Evolutionary conservation across 2,113 vertebrate genomes (phyloP).

Genomic region (Macaca mulatta): DNA sequence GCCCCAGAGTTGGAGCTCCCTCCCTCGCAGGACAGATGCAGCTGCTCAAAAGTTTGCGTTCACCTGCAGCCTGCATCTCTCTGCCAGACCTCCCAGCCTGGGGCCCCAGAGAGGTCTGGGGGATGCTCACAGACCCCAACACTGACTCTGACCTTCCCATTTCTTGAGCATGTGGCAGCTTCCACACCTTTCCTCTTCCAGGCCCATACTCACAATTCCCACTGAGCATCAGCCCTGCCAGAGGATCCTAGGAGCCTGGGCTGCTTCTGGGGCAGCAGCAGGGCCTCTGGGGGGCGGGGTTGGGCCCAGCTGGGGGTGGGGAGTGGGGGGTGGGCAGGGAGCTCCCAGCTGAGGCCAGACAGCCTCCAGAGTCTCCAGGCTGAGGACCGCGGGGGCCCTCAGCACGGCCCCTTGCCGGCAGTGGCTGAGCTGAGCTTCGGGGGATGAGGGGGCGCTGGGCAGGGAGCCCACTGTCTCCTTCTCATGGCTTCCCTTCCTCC

Average conservation of each 20-base stretch:
- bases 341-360: background rate
- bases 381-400: background rate
- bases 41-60: background rate
- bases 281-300: background rate
- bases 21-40: background rate
- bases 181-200: background rate
- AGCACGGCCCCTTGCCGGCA: background rate
- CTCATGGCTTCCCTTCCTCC: slow-evolving; percentile 71
- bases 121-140: background rate
- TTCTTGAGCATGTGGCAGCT: background rate
- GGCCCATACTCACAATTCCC: background rate
- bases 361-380: background rate
- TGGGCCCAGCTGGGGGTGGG: background rate
- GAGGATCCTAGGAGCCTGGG: background rate
- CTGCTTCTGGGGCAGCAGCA: background rate
- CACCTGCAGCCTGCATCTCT: background rate
- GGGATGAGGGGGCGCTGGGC: slow-evolving; percentile 48
- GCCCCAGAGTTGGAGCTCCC: background rate
- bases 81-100: background rate
- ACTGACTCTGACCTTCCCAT: background rate
- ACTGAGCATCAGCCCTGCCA: background rate
- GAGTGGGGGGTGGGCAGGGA: background rate
- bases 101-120: background rate
- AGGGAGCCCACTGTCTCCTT: slow-evolving; percentile 59
- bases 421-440: background rate